Percentiles rank a stretch among this genome's conserved stretches.
Evolutionary conservation across 2,888 invertebrate species (phyloP).

Genomic region (Thera britannica): DNA sequence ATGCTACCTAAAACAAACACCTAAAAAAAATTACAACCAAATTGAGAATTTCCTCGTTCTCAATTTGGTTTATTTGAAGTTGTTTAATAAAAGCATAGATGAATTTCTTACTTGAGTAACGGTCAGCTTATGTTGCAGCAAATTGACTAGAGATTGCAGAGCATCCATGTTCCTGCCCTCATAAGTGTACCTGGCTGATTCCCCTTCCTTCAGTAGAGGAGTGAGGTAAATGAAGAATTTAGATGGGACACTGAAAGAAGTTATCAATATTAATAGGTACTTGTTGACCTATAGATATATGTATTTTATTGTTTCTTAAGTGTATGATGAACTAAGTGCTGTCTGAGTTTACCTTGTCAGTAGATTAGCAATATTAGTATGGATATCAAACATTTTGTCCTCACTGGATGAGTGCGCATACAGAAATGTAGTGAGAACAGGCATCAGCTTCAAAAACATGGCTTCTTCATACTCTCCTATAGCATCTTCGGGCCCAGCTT

Average conservation of each 20-base stretch:
- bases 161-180: constrained; percentile 92
- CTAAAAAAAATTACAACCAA: too few relatives aligned
- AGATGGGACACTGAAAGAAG: constrained; percentile 87
- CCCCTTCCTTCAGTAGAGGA: constrained; percentile 79
- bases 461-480: constrained; percentile 88
- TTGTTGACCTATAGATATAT: background rate
- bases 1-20: too few relatives aligned
- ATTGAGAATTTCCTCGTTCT: too few relatives aligned
- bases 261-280: background rate
- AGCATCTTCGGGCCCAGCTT: constrained; percentile 63
- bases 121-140: constrained; percentile 87
- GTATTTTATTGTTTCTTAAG: background rate
- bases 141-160: constrained; percentile 88
- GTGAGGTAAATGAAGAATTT: constrained; percentile 89
- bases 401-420: constrained; percentile 83
- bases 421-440: constrained; percentile 89
- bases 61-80: too few relatives aligned
- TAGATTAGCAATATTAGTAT: constrained; percentile 93
- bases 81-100: background rate
- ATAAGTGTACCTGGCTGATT: constrained; percentile 81
- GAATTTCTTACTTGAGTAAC: constrained; percentile 77
- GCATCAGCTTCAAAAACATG: constrained; percentile 89
- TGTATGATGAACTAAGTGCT: background rate
- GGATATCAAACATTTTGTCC: constrained; percentile 87
- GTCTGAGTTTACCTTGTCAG: constrained; percentile 84